Conservation (phyloP, 2,113 vertebrate genomes). For the Lepus timidus region DNA sequence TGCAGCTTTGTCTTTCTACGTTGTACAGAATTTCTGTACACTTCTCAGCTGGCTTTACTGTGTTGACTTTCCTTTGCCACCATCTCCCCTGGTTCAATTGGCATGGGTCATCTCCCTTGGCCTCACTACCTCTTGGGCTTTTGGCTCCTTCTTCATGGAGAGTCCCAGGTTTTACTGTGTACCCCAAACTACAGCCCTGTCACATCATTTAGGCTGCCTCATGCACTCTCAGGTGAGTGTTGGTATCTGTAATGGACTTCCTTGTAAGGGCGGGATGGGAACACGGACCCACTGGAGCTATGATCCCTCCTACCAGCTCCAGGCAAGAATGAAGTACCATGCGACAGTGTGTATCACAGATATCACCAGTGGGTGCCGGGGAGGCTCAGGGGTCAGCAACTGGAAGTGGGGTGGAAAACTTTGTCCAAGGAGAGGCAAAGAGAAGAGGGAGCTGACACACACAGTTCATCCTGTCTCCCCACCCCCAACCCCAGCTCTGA, state of each 20-base stretch:
- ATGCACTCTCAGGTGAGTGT: accelerated
- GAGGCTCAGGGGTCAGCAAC: background rate
- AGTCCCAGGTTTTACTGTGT: background rate
- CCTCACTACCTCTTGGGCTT: background rate
- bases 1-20: background rate
- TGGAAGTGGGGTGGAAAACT: background rate
- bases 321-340: background rate
- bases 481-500: background rate
- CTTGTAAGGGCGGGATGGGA: background rate
- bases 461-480: background rate
- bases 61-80: background rate
- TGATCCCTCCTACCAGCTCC: background rate
- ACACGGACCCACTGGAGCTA: background rate
- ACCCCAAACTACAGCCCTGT: background rate
- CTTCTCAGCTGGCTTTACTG: background rate
- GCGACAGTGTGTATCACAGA: accelerated
- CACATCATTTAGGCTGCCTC: background rate
- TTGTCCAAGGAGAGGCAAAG: background rate
- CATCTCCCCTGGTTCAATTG: background rate
- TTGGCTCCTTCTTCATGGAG: background rate
- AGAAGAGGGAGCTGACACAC: too few species aligned
- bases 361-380: background rate
- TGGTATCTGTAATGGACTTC: background rate
- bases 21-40: background rate
- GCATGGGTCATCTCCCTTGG: background rate